Evolutionary conservation across 1,140 invertebrate genomes (phyloP).

Genomic region (Ruditapes philippinarum): DNA sequence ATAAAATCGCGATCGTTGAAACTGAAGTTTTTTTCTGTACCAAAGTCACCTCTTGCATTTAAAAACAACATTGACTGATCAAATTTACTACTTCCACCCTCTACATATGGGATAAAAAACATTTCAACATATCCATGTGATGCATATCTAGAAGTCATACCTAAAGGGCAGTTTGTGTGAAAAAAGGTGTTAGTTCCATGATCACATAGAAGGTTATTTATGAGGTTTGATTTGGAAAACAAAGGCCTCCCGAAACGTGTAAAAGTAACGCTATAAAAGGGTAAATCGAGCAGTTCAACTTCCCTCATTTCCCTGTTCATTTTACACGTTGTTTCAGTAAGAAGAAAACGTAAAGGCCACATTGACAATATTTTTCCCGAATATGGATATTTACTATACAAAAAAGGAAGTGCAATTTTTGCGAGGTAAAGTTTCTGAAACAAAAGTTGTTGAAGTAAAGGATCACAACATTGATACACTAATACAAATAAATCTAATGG

Average conservation of each 20-base stretch:
- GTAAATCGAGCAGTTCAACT: neutral
- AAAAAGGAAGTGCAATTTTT: neutral
- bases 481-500: neutral
- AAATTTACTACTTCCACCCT: neutral
- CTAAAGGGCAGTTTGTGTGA: neutral
- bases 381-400: neutral
- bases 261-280: neutral
- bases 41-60: neutral
- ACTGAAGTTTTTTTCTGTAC: too few relatives aligned
- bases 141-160: neutral
- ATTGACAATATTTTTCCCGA: neutral
- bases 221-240: neutral
- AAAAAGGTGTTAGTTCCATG: neutral
- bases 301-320: too few relatives aligned
- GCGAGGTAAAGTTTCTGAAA: neutral
- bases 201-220: neutral
- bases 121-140: neutral
- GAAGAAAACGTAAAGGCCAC: neutral
- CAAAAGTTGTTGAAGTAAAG: neutral
- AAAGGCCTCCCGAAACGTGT: neutral
- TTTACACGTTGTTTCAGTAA: neutral
- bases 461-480: slow-evolving; percentile 8
- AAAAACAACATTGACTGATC: neutral
- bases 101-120: neutral
- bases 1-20: too few relatives aligned